A percentile compares a stretch with the other conserved stretches of the same genome.
phyloP scores from a whole-genome alignment of 2,113 vertebrate species.

The Sylvilagus bachmani region DNA sequence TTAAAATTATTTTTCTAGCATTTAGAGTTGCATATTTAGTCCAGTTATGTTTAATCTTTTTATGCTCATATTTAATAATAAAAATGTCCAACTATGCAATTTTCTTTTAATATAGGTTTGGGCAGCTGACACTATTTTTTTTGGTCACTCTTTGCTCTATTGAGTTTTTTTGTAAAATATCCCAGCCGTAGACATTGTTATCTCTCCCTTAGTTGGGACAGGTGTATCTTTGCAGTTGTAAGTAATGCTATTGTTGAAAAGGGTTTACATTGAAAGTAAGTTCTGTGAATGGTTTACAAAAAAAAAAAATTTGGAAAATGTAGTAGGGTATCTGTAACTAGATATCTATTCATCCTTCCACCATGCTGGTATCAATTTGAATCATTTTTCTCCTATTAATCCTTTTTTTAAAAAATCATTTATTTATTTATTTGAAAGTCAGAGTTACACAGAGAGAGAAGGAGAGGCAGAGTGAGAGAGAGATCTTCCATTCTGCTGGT shows the following conservation, averaged over 20 bases:
- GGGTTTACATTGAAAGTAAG: neutral
- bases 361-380: neutral
- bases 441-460: too few relatives aligned
- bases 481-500: too few relatives aligned
- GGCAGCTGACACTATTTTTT: neutral
- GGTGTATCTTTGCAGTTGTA: neutral
- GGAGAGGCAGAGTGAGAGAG: too few relatives aligned
- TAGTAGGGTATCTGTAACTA: neutral
- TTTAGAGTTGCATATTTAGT: slow-evolving; percentile 10
- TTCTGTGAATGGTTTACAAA: neutral
- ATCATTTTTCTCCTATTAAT: neutral
- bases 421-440: too few relatives aligned
- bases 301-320: slow-evolving; percentile 7
- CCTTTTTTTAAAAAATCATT: too few relatives aligned
- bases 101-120: neutral
- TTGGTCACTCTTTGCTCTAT: neutral
- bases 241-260: neutral
- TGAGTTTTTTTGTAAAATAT: neutral
- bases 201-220: neutral
- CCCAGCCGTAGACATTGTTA: neutral
- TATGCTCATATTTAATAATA: neutral
- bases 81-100: neutral
- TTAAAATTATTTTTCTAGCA: neutral
- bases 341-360: neutral
- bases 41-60: slow-evolving; percentile 24